phyloP scores from a whole-genome alignment of 2,797 vertebrate genomes.

The Kryptolebias ocellatus region DNA sequence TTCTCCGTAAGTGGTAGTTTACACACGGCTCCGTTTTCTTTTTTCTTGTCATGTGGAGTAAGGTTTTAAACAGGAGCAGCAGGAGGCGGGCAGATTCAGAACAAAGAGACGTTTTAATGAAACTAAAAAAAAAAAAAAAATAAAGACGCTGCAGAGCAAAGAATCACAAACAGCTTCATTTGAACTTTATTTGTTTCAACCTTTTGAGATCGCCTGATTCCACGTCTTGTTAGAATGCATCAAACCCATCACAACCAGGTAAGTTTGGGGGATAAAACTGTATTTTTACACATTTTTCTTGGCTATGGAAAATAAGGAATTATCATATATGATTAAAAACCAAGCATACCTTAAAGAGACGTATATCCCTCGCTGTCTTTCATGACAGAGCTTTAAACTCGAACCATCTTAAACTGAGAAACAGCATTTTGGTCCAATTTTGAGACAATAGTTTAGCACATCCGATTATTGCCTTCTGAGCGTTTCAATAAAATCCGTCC shows the following conservation, averaged over 20 bases:
- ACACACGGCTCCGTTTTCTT: not conserved
- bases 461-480: too few species aligned
- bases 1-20: not conserved
- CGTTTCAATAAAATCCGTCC: too few species aligned
- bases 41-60: not conserved
- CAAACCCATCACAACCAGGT: not conserved
- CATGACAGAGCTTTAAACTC: too few species aligned
- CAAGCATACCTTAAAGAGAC: too few species aligned
- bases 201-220: not conserved
- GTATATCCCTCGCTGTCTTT: too few species aligned
- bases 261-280: not conserved
- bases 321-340: too few species aligned
- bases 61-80: constrained; percentile 1
- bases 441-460: too few species aligned
- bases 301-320: too few species aligned
- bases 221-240: constrained; percentile 1
- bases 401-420: too few species aligned
- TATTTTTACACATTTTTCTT: constrained; percentile 21
- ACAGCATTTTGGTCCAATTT: too few species aligned
- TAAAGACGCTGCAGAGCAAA: not conserved
- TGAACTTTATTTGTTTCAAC: constrained; percentile 32
- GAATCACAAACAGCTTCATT: not conserved
- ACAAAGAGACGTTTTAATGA: constrained; percentile 2
- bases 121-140: not conserved
- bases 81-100: not conserved